Evolutionary conservation across 1,140 invertebrate genomes (phyloP).

Genomic region (Dendrolimus punctatus): DNA sequence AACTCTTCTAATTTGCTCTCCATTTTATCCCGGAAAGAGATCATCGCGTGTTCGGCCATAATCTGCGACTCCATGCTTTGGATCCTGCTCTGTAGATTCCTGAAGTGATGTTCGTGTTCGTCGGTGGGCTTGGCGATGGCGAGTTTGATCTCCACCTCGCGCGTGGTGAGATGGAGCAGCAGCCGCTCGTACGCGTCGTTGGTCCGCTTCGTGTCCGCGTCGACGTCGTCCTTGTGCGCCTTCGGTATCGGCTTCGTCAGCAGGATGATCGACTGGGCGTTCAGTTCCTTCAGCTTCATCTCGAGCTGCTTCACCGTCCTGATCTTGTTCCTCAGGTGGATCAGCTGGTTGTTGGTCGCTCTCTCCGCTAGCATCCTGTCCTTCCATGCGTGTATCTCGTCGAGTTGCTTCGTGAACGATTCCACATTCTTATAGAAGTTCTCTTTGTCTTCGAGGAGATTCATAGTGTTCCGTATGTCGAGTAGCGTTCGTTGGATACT

Average conservation of each 20-base stretch:
- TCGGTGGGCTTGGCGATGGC: conserved; percentile 23
- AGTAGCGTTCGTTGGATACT: conserved; percentile 37
- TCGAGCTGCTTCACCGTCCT: conserved; percentile 50
- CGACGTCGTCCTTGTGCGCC: conserved; percentile 44
- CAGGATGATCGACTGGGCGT: conserved; percentile 47
- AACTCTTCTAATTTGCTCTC: conserved; percentile 50
- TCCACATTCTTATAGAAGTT: conserved; percentile 39
- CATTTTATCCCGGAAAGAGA: conserved; percentile 57
- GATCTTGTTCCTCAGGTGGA: conserved; percentile 52
- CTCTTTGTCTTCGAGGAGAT: conserved; percentile 51
- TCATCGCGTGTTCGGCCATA: conserved; percentile 67
- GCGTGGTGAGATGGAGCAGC: conserved; percentile 22
- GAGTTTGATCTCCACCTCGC: conserved; percentile 38
- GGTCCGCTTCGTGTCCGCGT: conserved; percentile 37
- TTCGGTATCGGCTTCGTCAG: conserved; percentile 42
- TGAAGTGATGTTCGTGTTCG: conserved; percentile 30
- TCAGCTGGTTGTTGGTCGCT: conserved; percentile 44
- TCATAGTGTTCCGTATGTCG: conserved; percentile 46
- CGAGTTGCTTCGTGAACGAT: conserved; percentile 35
- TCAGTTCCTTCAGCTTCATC: conserved; percentile 44
- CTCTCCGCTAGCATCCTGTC: conserved; percentile 39
- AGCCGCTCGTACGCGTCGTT: conserved; percentile 37
- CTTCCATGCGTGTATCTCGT: conserved; percentile 28
- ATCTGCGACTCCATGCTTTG: conserved; percentile 53
- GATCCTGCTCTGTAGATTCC: conserved; percentile 29